Evolutionary conservation across 2,113 vertebrate genomes (phyloP).

Genomic region (Xiphorhynchus elegans): DNA sequence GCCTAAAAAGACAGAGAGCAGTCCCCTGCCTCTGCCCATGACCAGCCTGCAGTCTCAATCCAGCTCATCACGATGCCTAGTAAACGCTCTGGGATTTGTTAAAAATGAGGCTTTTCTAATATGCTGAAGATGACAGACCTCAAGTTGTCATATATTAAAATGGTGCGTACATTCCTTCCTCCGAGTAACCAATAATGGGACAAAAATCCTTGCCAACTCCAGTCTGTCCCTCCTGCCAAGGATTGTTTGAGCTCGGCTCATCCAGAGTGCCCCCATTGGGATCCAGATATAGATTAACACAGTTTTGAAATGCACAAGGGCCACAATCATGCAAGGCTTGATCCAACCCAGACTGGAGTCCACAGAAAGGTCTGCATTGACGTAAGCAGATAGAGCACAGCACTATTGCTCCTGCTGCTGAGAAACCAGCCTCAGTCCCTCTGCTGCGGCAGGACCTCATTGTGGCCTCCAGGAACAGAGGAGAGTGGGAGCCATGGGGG

Average conservation of each 20-base stretch:
- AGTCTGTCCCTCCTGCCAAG: slow-evolving; percentile 48
- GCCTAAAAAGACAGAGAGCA: not conserved
- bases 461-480: not conserved
- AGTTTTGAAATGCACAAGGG: slow-evolving; percentile 29
- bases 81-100: slow-evolving; percentile 32
- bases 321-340: slow-evolving; percentile 34
- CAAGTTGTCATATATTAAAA: slow-evolving; percentile 59
- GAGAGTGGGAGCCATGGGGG: not conserved
- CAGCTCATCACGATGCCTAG: not conserved
- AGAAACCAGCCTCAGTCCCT: not conserved
- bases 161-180: slow-evolving; percentile 44
- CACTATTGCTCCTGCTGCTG: not conserved
- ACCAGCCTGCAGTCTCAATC: not conserved
- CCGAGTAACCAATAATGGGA: slow-evolving; percentile 40
- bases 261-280: slow-evolving; percentile 38
- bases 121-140: slow-evolving; percentile 54
- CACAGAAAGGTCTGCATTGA: slow-evolving; percentile 55
- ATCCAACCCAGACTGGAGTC: slow-evolving; percentile 46
- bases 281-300: slow-evolving; percentile 58
- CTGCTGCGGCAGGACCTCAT: rapidly evolving
- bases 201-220: slow-evolving; percentile 53
- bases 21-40: not conserved
- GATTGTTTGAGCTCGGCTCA: slow-evolving; percentile 58
- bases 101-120: slow-evolving; percentile 42
- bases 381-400: not conserved